Base-by-base conservation (phyloP, 2,797 vertebrate genomes). In the Geotrypetes seraphini region DNA sequence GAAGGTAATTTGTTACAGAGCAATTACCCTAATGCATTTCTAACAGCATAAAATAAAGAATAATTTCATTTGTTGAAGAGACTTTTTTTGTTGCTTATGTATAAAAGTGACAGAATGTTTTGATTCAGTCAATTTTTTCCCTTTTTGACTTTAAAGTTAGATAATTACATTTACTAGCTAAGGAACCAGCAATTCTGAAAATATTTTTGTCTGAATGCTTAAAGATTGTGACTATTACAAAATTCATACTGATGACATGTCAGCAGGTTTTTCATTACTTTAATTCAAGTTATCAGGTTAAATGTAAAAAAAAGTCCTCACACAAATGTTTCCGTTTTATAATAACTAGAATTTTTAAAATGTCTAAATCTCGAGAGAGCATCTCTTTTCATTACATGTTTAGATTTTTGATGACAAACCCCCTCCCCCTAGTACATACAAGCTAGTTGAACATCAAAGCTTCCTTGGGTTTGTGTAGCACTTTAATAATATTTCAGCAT, bases 11-110 rank as follows among this genome's bases (percentile, higher is more conserved):
- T 86, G 83, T 79, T 75, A 54, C 72, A 80, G 74, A 83, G 87
- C 89, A 93, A 93, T 93, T 93, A 93, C 83, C 80, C 83, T 95
- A 92, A 95, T 94, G 89, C 89, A 88, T 92, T 92, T 79, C 88
- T 86, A 83, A 90, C 91, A 90, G 85, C 87, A 64, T 72, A 75
- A 83, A 79, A 78, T 81, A 81, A 77, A 76, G 75, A 78, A 80
- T 83, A 70, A 66, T 80, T 84, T 85, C 67, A 66, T 78, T 77
- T 80, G 69, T 70, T 78, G 75, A 73, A 80, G 87, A 85, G 80
- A 82, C n/a, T n/a, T 86, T 87, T 81, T 87, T 75, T 63, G 76
- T 81, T 80, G 71, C 68, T 86, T 83, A 69, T 66, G 63, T 84
- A 76, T 79, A 73, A 73, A 57, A 63, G 60, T 88, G 86, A 90